phyloP scores from a whole-genome alignment of 2,113 vertebrate species.

The Lepus europaeus region DNA sequence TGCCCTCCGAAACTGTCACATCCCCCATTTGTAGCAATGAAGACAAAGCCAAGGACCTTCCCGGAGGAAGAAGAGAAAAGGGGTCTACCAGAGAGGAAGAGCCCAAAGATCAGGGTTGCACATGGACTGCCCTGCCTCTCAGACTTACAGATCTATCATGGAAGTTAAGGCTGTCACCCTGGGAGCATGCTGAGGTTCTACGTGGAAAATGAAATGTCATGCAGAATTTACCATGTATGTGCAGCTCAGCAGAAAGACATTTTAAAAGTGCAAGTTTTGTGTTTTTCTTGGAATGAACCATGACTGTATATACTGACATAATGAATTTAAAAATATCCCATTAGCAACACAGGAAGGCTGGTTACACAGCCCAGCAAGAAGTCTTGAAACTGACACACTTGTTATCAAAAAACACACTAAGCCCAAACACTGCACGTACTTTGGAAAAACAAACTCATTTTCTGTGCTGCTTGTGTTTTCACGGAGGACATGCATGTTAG shows the following conservation, averaged over 20 bases:
- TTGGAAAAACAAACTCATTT: slow-evolving; percentile 39
- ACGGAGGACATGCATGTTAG: slow-evolving; percentile 12
- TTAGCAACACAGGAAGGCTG: slow-evolving; percentile 26
- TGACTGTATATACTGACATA: slow-evolving; percentile 44
- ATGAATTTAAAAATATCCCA: slow-evolving; percentile 60
- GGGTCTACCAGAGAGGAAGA: not conserved
- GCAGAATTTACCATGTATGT: slow-evolving; percentile 34
- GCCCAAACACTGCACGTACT: not conserved
- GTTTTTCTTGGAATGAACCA: slow-evolving; percentile 48
- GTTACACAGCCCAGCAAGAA: not conserved
- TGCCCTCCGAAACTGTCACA: not conserved
- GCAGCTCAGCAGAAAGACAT: slow-evolving; percentile 56
- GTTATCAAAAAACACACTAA: slow-evolving; percentile 10
- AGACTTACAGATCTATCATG: not conserved
- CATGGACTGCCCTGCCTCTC: not conserved
- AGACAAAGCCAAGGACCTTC: not conserved
- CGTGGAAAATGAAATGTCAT: slow-evolving; percentile 6
- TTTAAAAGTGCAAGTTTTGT: slow-evolving; percentile 56
- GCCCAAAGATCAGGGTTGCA: not conserved
- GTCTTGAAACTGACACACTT: not conserved
- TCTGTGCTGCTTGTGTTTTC: slow-evolving; percentile 7
- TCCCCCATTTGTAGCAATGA: not conserved
- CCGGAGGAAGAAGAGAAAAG: not conserved
- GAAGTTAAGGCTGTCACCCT: not conserved
- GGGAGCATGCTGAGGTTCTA: not conserved